A percentile compares a stretch with the other conserved stretches of the same genome.
Evolutionary conservation across 2,113 vertebrate species (phyloP).

Genomic region (Leiothrix lutea): DNA sequence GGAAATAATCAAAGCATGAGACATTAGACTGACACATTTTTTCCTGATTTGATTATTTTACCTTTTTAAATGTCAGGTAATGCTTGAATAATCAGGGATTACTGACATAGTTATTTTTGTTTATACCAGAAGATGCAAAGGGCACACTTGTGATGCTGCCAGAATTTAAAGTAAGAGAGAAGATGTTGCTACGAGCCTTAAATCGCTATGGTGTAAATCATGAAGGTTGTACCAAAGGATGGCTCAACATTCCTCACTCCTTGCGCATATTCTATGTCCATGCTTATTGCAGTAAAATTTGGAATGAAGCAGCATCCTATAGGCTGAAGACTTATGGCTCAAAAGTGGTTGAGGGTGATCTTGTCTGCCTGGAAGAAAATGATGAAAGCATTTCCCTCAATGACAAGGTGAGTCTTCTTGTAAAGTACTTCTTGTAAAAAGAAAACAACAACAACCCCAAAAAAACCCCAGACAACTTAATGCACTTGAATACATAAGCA

Average conservation of each 20-base stretch:
- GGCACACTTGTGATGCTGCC: constrained; percentile 86
- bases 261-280: constrained; percentile 91
- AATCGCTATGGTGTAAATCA: constrained; percentile 85
- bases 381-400: constrained; percentile 13
- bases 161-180: constrained; percentile 85
- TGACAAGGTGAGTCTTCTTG: constrained; percentile 68
- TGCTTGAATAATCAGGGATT: neutral
- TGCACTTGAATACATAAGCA: neutral
- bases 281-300: constrained; percentile 92
- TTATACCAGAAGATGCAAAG: constrained; percentile 84
- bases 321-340: constrained; percentile 80
- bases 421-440: neutral
- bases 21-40: neutral
- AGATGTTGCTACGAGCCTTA: constrained; percentile 85
- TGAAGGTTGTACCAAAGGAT: constrained; percentile 83
- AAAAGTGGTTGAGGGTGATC: constrained; percentile 82
- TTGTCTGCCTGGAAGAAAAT: constrained; percentile 74
- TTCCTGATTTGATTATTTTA: neutral
- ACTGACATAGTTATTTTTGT: constrained; percentile 12
- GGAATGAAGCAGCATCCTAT: constrained; percentile 87
- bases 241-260: constrained; percentile 90
- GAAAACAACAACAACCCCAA: neutral
- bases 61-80: neutral
- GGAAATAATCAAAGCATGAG: neutral
- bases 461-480: neutral